phyloP scores from a whole-genome alignment of 2,797 vertebrate species.

The Miichthys miiuy region DNA sequence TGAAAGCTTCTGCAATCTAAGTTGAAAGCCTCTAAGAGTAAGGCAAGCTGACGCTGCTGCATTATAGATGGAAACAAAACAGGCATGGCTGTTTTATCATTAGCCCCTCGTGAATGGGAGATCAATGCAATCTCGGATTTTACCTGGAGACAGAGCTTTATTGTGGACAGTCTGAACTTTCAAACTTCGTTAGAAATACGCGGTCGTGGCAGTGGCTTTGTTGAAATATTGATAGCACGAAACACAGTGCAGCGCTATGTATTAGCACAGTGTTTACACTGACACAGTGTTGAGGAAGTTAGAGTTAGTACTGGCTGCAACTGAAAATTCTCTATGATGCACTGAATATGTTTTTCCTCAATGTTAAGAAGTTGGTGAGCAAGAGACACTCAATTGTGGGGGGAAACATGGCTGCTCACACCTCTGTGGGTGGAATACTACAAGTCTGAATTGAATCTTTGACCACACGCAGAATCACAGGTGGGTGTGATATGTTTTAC shows the following conservation, averaged over 20 bases:
- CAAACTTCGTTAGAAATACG: slow-evolving; percentile 15
- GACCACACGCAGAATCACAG: not conserved
- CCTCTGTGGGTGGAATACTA: not conserved
- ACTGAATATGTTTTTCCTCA: not conserved
- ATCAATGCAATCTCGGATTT: slow-evolving; percentile 58
- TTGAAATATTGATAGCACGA: slow-evolving; percentile 47
- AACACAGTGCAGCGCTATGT: not conserved
- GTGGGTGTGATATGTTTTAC: not conserved
- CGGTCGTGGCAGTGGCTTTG: slow-evolving; percentile 23
- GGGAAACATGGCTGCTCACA: not conserved
- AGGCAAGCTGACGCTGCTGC: slow-evolving; percentile 57
- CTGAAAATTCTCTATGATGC: not conserved
- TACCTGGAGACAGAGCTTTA: slow-evolving; percentile 42
- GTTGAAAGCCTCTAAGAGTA: slow-evolving; percentile 67
- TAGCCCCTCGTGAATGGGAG: slow-evolving; percentile 44
- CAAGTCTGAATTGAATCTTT: not conserved
- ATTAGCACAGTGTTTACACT: slow-evolving; percentile 11
- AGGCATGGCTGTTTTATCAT: slow-evolving; percentile 52
- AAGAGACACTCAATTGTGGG: not conserved
- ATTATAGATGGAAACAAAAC: slow-evolving; percentile 69
- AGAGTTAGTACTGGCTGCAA: not conserved
- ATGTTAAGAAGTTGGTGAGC: no score
- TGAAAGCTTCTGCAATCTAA: slow-evolving; percentile 64
- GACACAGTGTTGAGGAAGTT: slow-evolving; percentile 7
- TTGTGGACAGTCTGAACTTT: slow-evolving; percentile 45